Evolutionary conservation across 2,113 vertebrate species (phyloP).

Genomic region (Micromys minutus): DNA sequence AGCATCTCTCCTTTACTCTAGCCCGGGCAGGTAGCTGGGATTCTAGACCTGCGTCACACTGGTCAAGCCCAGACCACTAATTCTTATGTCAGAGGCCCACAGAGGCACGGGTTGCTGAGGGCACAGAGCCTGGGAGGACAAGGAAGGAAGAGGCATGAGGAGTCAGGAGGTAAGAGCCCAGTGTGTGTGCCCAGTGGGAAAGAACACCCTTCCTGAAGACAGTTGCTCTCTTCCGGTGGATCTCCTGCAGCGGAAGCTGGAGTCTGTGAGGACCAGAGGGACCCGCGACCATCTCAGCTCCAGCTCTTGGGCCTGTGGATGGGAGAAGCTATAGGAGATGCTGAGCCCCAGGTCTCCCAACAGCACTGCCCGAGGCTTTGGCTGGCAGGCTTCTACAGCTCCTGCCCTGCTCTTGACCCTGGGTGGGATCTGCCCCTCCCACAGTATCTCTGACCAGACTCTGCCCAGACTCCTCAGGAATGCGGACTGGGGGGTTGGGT

Average conservation of each 20-base stretch:
- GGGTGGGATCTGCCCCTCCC: slow-evolving; percentile 19
- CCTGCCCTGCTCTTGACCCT: slow-evolving; percentile 59
- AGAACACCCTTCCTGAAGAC: background rate
- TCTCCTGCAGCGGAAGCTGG: background rate
- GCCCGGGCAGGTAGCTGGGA: background rate
- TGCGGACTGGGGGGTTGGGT: background rate
- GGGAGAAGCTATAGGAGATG: background rate
- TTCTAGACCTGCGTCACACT: background rate
- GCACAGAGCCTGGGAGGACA: background rate
- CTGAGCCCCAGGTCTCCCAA: background rate
- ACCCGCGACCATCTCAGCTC: background rate
- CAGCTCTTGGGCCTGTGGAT: rapidly evolving
- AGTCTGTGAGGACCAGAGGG: background rate
- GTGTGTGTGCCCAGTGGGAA: rapidly evolving
- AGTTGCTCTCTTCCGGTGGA: rapidly evolving
- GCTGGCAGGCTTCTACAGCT: background rate
- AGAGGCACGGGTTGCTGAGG: background rate
- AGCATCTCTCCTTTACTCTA: too few species aligned
- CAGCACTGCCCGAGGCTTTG: background rate
- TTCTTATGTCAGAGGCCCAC: background rate
- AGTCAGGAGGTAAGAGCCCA: rapidly evolving
- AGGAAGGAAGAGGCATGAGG: background rate
- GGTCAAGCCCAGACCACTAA: background rate
- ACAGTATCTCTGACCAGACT: slow-evolving; percentile 28
- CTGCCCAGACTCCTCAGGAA: slow-evolving; percentile 69